A percentile compares a stretch with the other conserved stretches of the same genome.
Conservation (phyloP, 2,113 vertebrate species). For the Collichthys lucidus region DNA sequence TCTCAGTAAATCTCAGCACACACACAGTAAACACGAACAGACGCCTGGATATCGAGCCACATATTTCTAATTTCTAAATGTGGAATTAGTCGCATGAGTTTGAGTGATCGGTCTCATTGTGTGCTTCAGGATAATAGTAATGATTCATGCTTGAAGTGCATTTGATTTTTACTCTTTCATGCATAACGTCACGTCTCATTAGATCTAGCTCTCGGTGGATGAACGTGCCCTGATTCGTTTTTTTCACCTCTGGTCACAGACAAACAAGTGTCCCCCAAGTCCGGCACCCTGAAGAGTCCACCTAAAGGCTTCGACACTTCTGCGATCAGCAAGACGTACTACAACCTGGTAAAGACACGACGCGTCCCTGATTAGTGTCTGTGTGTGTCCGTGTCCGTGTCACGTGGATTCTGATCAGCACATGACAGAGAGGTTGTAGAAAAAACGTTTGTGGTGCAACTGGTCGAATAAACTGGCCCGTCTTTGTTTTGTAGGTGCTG, state of each 20-base stretch:
- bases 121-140: neutral
- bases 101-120: neutral
- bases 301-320: constrained; percentile 96
- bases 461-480: neutral
- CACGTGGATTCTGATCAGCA: no score
- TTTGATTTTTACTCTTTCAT: neutral
- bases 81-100: neutral
- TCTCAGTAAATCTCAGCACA: neutral
- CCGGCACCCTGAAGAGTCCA: constrained; percentile 94
- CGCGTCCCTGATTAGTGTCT: no score
- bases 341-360: constrained; percentile 92
- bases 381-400: no score
- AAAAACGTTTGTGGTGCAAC: neutral
- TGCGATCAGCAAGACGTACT: constrained; percentile 98
- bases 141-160: neutral
- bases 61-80: neutral
- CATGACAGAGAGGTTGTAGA: no score
- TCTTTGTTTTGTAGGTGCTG: constrained; percentile 88
- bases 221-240: neutral
- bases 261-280: constrained; percentile 97
- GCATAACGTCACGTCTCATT: neutral
- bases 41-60: no score
- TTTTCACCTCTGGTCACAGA: constrained; percentile 82
- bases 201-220: neutral
- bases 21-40: neutral